Evolutionary conservation across 2,888 invertebrate species (phyloP).

Genomic region (Agrotis clavis): DNA sequence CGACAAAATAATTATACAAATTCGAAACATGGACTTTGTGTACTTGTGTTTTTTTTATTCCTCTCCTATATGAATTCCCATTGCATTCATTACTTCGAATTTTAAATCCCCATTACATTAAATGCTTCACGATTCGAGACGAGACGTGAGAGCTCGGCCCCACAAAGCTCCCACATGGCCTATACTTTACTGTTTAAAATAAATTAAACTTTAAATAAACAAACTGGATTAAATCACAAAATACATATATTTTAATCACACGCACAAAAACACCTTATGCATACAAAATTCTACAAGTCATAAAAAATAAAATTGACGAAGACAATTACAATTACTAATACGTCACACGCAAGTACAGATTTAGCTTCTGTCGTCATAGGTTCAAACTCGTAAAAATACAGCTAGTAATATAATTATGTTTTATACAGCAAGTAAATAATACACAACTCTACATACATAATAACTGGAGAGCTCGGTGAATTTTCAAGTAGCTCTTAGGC

Average conservation of each 20-base stretch:
- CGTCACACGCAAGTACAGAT: too few relatives aligned
- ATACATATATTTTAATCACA: constrained; percentile 32
- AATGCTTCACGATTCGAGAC: not conserved
- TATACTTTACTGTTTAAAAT: too few relatives aligned
- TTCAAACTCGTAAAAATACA: too few relatives aligned
- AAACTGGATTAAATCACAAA: not conserved
- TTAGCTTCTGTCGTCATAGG: too few relatives aligned
- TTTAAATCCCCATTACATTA: not conserved
- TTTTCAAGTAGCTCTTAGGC: too few relatives aligned
- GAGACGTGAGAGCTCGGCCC: not conserved
- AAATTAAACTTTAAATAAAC: not conserved
- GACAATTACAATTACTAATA: too few relatives aligned
- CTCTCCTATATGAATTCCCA: not conserved
- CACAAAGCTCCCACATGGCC: too few relatives aligned
- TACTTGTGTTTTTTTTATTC: constrained; percentile 1
- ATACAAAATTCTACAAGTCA: constrained; percentile 2
- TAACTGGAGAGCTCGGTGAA: too few relatives aligned
- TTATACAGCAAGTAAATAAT: too few relatives aligned
- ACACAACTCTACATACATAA: too few relatives aligned
- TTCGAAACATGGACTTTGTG: constrained; percentile 42
- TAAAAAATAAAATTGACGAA: too few relatives aligned
- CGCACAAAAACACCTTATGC: not conserved
- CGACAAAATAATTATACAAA: constrained; percentile 64
- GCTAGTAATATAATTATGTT: too few relatives aligned
- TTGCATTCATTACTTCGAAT: not conserved